These are phyloP conservation scores for Elgonia sp. DNA, from an alignment of 2,888 invertebrate species.

Conservation along the genomic window DNA sequence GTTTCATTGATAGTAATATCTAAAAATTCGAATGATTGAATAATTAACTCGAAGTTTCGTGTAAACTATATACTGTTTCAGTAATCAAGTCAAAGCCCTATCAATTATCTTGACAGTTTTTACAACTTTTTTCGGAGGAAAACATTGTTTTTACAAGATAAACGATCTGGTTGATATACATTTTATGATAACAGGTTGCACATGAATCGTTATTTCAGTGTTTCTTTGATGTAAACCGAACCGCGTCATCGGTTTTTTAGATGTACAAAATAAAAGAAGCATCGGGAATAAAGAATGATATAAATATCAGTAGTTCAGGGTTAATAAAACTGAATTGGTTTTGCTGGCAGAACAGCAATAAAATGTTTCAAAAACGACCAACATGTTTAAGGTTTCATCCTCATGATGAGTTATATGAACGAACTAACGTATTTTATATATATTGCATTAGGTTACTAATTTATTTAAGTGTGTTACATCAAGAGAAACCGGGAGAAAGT, in stretches of 20 bases:
- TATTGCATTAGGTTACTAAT: conserved; percentile 66
- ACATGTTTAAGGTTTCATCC: conserved; percentile 56
- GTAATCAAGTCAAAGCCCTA: neutral
- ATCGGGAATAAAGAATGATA: conserved; percentile 10
- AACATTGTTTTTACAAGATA: conserved; percentile 7
- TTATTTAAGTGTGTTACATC: conserved; percentile 75
- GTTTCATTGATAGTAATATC: too few relatives aligned
- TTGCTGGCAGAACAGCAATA: neutral
- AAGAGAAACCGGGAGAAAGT: conserved; percentile 74
- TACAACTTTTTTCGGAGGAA: neutral
- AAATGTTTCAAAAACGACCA: conserved; percentile 17
- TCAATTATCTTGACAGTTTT: neutral
- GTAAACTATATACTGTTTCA: too few relatives aligned
- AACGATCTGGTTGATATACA: neutral
- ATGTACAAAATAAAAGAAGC: conserved; percentile 26
- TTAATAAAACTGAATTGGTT: conserved; percentile 12
- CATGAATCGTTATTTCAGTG: conserved; percentile 31
- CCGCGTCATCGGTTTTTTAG: conserved; percentile 42
- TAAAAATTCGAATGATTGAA: too few relatives aligned
- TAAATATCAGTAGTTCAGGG: conserved; percentile 19
- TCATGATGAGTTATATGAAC: conserved; percentile 49
- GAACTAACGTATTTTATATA: conserved; percentile 53
- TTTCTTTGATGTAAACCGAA: conserved; percentile 39
- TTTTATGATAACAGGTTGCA: conserved; percentile 16
- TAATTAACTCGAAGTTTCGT: too few relatives aligned